Conservation (phyloP, 1,140 invertebrate genomes). For the Drosophila arawakana region DNA sequence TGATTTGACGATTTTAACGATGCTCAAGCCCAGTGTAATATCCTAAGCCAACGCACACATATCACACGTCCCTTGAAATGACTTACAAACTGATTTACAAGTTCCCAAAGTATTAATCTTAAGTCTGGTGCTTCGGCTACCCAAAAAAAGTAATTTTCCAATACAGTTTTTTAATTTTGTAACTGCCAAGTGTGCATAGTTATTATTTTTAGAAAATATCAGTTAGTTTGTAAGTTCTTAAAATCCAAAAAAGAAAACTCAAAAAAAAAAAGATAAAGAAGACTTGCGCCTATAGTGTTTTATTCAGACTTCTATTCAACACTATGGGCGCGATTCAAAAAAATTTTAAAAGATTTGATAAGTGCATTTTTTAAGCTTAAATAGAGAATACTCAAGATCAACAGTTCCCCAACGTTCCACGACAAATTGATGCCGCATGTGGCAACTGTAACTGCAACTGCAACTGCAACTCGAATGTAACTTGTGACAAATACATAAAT, state of each 20-base stretch:
- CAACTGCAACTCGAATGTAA: slow-evolving; percentile 72
- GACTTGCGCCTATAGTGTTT: slow-evolving; percentile 59
- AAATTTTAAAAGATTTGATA: slow-evolving; percentile 40
- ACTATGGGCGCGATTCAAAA: slow-evolving; percentile 56
- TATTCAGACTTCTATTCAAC: neutral
- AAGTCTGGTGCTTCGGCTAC: slow-evolving; percentile 48
- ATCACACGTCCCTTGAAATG: slow-evolving; percentile 65
- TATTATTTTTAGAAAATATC: slow-evolving; percentile 41
- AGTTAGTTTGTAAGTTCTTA: slow-evolving; percentile 21
- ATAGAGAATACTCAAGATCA: slow-evolving; percentile 22
- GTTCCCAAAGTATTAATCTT: slow-evolving; percentile 79
- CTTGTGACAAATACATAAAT: slow-evolving; percentile 75
- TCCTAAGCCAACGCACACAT: slow-evolving; percentile 71
- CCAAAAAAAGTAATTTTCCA: slow-evolving; percentile 45
- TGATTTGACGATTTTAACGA: slow-evolving; percentile 19
- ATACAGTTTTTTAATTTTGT: slow-evolving; percentile 55
- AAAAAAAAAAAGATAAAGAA: neutral
- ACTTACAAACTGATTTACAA: slow-evolving; percentile 52
- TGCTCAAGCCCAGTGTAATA: slow-evolving; percentile 66
- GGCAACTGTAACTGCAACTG: slow-evolving; percentile 10
- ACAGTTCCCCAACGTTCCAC: slow-evolving; percentile 36
- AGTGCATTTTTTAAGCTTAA: slow-evolving; percentile 46
- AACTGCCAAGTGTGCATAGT: slow-evolving; percentile 36
- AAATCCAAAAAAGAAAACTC: slow-evolving; percentile 5
- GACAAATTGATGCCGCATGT: slow-evolving; percentile 6